Base-by-base conservation (phyloP, 1,140 invertebrate genomes). In the Cyclina sinensis region DNA sequence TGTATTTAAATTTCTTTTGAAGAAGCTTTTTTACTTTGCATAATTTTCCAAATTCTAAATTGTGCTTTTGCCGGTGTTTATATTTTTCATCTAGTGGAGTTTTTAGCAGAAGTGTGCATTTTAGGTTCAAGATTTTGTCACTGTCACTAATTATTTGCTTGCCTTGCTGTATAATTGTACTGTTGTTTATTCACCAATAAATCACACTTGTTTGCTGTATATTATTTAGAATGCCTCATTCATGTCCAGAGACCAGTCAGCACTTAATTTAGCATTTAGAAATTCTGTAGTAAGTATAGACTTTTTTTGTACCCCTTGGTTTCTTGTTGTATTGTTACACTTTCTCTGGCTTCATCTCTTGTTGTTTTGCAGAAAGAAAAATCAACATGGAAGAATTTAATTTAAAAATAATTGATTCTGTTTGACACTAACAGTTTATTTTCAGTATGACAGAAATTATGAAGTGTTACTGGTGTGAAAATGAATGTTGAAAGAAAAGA, bases 241-340 rank as follows among this genome's bases (percentile, higher is more conserved):
- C 83, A 89, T 91, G 73, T 89, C 89, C n/a, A 88, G 92, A 89
- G 93, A 94, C 86, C 93, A 94, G 84, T 93, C 93, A 27, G 93
- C 93, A 48, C 91, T 94, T 48, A 94, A 94, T 90, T 89, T 94
- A 91, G 93, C 93, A 88, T 94, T 94, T 93, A 94, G 92, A 94
- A 93, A 93, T 86, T 94, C 93, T 51, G 91, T 94, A 92, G 93
- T 94, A 93, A 94, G 93, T 94, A 94, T 90, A 43, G 18, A 68
- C 76, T 59, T 48, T 70, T 59, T 48, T 70, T 30, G 46, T 76
- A 39, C 21, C 39, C 54, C 54, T 86, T 30, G 16, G 35, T 84
- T 84, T 48, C 3, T 73, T 70, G 39, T 84, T 30, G 12, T 43
- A 57, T 4, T 81, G 12, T 84, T 11, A 21, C n/a, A 39, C 9